phyloP scores from a whole-genome alignment of 64 coral and sea anemone species.

The Trachythela sp. region DNA sequence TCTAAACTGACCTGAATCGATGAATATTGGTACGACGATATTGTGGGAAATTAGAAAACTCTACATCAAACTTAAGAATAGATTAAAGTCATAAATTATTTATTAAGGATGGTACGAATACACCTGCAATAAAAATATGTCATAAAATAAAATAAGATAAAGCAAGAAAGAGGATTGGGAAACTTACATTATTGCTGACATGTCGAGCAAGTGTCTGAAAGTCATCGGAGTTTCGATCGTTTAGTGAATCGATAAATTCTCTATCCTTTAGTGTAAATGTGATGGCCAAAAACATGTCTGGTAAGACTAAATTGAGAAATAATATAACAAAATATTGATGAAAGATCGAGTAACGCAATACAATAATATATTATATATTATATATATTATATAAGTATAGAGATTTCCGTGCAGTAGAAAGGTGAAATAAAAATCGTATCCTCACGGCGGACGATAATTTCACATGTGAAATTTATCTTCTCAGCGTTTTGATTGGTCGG shows the following conservation, averaged over 20 bases:
- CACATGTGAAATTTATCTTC: too few species aligned
- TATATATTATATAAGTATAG: too few species aligned
- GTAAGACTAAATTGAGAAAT: not conserved
- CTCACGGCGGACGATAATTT: too few species aligned
- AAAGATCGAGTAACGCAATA: too few species aligned
- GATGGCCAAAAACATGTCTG: not conserved
- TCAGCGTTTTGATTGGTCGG: too few species aligned
- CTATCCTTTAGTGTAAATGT: too few species aligned
- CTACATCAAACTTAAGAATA: not conserved
- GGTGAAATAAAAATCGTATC: too few species aligned
- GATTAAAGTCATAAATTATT: not conserved
- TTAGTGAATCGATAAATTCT: too few species aligned
- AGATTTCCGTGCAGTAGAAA: too few species aligned
- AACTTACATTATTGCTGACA: not conserved
- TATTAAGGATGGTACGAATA: not conserved
- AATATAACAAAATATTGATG: too few species aligned
- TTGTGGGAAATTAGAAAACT: not conserved
- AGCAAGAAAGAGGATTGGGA: not conserved
- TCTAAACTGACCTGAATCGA: not conserved
- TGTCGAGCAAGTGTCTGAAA: not conserved
- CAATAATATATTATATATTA: too few species aligned
- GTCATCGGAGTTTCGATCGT: not conserved
- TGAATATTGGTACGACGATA: not conserved
- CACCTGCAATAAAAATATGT: not conserved
- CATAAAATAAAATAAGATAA: too few species aligned